A percentile compares a stretch with the other conserved stretches of the same genome.
These are phyloP conservation scores for Caenorhabditis panamensis DNA, from an alignment of 2,888 invertebrate genomes.

Conservation along the genomic window DNA sequence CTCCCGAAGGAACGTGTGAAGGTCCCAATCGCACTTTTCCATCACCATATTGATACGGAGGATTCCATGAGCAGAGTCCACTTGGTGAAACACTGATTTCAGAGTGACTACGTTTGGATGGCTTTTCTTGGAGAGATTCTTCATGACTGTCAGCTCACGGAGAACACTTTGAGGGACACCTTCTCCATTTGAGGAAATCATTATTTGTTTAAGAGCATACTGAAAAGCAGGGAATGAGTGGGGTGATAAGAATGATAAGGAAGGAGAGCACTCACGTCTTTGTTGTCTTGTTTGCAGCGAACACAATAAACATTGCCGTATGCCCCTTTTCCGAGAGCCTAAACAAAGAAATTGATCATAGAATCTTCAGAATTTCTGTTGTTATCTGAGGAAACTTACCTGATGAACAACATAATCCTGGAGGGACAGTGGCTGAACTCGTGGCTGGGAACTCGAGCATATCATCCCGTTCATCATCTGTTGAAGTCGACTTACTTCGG, in stretches of 20 bases:
- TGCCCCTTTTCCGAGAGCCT: slow-evolving; percentile 73
- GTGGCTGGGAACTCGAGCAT: slow-evolving; percentile 14
- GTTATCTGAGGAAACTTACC: neutral
- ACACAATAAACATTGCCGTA: slow-evolving; percentile 74
- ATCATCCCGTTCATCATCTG: slow-evolving; percentile 52
- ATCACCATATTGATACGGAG: slow-evolving; percentile 89
- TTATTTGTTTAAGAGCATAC: slow-evolving; percentile 91
- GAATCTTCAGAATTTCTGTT: no score
- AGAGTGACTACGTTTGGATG: slow-evolving; percentile 91
- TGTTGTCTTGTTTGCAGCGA: slow-evolving; percentile 49
- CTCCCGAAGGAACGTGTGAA: slow-evolving; percentile 86
- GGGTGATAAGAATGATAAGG: neutral
- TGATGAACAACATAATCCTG: slow-evolving; percentile 29
- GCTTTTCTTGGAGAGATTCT: slow-evolving; percentile 90
- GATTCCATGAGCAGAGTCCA: slow-evolving; percentile 80
- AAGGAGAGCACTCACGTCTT: slow-evolving; percentile 63
- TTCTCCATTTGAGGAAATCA: slow-evolving; percentile 91
- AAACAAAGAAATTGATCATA: no score
- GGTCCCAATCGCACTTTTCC: slow-evolving; percentile 91
- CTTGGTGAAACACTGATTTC: slow-evolving; percentile 78
- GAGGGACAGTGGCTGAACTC: neutral
- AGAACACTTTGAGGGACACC: slow-evolving; percentile 94
- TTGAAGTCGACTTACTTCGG: slow-evolving; percentile 32
- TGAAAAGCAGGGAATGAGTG: slow-evolving; percentile 50
- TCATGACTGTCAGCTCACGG: slow-evolving; percentile 92